phyloP scores from a whole-genome alignment of 2,888 invertebrate species.

The Pantelozetes paolii region DNA sequence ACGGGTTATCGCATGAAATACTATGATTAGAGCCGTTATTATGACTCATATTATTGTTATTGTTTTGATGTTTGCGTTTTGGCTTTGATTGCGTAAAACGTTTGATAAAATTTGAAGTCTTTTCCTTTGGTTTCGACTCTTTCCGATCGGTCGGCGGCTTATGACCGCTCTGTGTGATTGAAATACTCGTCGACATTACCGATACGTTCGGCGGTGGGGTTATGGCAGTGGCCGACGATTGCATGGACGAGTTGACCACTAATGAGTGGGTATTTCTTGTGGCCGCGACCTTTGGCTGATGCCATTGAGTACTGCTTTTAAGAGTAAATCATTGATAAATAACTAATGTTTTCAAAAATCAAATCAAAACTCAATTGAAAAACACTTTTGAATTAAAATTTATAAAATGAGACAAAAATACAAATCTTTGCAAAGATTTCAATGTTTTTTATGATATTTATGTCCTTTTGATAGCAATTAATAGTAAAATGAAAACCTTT shows the following conservation, averaged over 20 bases:
- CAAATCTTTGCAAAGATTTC: no score
- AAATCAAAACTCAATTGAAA: no score
- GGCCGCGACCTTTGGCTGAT: slow-evolving; percentile 39
- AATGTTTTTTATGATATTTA: no score
- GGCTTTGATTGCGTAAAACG: slow-evolving; percentile 6
- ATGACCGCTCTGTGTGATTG: slow-evolving; percentile 17
- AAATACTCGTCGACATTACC: slow-evolving; percentile 6
- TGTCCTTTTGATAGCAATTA: no score
- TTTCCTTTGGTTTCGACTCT: no score
- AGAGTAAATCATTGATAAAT: no score
- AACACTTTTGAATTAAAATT: no score
- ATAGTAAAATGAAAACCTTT: no score
- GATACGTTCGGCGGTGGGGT: slow-evolving; percentile 53
- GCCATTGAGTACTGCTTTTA: slow-evolving; percentile 42
- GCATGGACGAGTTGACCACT: slow-evolving; percentile 7
- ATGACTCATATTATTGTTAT: slow-evolving; percentile 20
- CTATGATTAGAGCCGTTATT: slow-evolving; percentile 20
- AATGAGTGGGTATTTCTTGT: slow-evolving; percentile 26
- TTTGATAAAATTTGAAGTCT: slow-evolving; percentile 29
- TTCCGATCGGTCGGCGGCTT: slow-evolving; percentile 10
- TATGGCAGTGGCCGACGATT: slow-evolving; percentile 39
- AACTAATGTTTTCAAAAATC: no score
- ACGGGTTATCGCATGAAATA: slow-evolving; percentile 47
- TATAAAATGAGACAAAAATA: no score
- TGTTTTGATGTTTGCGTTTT: background rate